Evolutionary conservation across 2,113 vertebrate genomes (phyloP).

Genomic region (Cyphomyrus discorhynchus): DNA sequence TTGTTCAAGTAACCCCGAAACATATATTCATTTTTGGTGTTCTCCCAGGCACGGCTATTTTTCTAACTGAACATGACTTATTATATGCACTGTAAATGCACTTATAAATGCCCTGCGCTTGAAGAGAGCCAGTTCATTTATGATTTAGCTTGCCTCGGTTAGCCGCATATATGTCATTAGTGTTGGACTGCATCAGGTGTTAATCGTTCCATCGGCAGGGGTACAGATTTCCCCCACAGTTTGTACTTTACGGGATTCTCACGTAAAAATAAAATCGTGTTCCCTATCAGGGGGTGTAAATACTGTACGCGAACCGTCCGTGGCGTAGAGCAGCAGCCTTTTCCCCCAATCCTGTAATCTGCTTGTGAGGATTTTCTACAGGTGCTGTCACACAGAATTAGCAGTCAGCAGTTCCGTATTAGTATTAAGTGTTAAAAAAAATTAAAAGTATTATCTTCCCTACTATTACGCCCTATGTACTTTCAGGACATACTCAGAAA

Average conservation of each 20-base stretch:
- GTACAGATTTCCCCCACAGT: not conserved
- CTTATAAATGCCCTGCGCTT: not conserved
- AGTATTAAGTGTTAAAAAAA: not conserved
- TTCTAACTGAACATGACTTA: not conserved
- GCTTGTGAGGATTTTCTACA: not conserved
- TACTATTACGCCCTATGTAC: not conserved
- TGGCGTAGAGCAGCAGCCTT: not conserved
- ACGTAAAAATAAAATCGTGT: not conserved
- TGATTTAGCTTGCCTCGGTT: not conserved
- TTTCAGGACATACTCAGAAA: not conserved
- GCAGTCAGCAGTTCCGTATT: not conserved
- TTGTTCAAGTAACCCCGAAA: not conserved
- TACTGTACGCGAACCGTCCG: not conserved
- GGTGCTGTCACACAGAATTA: not conserved
- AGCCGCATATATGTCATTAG: not conserved
- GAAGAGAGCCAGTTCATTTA: not conserved
- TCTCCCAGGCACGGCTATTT: not conserved
- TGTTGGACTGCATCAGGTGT: not conserved
- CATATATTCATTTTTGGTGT: not conserved
- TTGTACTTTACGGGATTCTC: not conserved
- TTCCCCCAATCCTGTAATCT: not conserved
- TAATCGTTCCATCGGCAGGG: not conserved
- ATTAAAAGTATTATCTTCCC: not conserved
- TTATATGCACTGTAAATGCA: not conserved
- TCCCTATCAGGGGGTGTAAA: not conserved